A percentile compares a stretch with the other conserved stretches of the same genome.
Evolutionary conservation across 2,797 vertebrate species (phyloP).

Genomic region (Ctenopoma kingsleyae): DNA sequence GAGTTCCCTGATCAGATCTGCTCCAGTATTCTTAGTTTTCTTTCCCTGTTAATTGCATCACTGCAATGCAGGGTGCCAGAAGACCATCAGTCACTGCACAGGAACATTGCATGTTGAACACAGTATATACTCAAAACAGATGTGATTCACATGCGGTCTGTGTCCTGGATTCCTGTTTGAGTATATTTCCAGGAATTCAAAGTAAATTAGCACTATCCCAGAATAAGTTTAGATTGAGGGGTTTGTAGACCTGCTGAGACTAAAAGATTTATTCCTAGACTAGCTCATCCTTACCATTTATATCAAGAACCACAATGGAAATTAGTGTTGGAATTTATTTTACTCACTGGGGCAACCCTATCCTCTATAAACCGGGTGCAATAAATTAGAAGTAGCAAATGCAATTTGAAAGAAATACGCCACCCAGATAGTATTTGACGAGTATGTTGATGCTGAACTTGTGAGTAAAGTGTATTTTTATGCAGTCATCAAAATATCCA

Average conservation of each 20-base stretch:
- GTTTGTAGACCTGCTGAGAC: constrained; percentile 2
- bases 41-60: constrained; percentile 39
- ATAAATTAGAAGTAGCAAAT: too few species aligned
- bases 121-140: constrained; percentile 44
- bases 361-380: too few species aligned
- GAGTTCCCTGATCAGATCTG: constrained; percentile 43
- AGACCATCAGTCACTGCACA: constrained; percentile 47
- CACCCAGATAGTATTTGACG: too few species aligned
- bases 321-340: background rate
- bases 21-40: constrained; percentile 57
- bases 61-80: constrained; percentile 65
- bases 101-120: constrained; percentile 21
- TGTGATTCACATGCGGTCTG: constrained; percentile 36
- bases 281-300: background rate
- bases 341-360: too few species aligned
- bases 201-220: constrained; percentile 21
- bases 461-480: too few species aligned
- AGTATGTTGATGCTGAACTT: too few species aligned
- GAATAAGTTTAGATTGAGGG: background rate
- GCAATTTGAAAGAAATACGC: too few species aligned
- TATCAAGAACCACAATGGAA: background rate
- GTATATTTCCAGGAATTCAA: constrained; percentile 13
- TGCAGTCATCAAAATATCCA: too few species aligned
- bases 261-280: background rate
- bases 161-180: constrained; percentile 10